These are phyloP conservation scores for Spilarctia lutea DNA, from an alignment of 2,888 invertebrate species.

Conservation along the genomic window DNA sequence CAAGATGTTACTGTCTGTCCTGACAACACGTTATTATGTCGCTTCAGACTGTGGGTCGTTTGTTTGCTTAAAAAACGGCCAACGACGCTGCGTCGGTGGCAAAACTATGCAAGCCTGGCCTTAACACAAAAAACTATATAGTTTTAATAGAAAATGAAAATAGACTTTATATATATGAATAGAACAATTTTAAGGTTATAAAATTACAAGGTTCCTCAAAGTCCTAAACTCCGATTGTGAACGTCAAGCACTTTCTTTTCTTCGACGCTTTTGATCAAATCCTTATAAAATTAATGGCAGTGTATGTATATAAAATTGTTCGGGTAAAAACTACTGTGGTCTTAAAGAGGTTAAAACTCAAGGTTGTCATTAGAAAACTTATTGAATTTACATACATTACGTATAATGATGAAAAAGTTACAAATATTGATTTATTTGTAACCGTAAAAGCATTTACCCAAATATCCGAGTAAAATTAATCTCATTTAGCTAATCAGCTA, in stretches of 20 bases:
- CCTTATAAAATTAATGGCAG: constrained; percentile 48
- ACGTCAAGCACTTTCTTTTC: constrained; percentile 5
- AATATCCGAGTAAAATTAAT: constrained; percentile 10
- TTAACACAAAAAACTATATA: background rate
- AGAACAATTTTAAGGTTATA: background rate
- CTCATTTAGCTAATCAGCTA: constrained; percentile 32
- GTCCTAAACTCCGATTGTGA: background rate
- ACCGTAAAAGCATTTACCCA: constrained; percentile 20
- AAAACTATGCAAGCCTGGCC: background rate
- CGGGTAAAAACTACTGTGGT: constrained; percentile 13
- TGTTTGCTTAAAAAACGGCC: background rate
- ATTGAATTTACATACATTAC: constrained; percentile 28
- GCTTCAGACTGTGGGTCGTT: background rate
- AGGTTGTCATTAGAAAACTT: constrained; percentile 29
- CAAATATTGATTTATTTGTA: constrained; percentile 13
- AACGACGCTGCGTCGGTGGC: too few species aligned
- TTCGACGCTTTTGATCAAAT: constrained; percentile 24
- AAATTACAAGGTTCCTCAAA: background rate
- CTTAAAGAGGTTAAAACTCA: constrained; percentile 15
- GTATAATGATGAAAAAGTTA: constrained; percentile 23
- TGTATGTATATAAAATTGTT: constrained; percentile 37
- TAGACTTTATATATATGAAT: background rate
- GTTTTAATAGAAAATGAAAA: background rate
- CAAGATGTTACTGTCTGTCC: background rate
- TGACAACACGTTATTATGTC: background rate